A percentile compares a stretch with the other conserved stretches of the same genome.
Evolutionary conservation across 2,113 vertebrate genomes (phyloP).

Genomic region (Cavia porcellus): DNA sequence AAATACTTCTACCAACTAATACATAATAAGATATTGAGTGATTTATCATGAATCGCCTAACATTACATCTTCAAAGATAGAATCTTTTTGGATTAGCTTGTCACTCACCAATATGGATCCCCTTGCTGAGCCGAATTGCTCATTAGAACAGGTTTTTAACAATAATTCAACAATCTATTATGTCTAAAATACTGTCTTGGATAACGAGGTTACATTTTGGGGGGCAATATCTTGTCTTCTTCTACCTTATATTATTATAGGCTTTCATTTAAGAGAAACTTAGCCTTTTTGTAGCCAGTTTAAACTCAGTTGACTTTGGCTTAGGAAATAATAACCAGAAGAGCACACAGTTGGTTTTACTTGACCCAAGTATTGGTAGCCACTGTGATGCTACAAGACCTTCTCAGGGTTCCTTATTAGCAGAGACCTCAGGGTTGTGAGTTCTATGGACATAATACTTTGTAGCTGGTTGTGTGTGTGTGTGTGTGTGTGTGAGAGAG

Average conservation of each 20-base stretch:
- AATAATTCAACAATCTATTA: neutral
- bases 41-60: neutral
- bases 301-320: neutral
- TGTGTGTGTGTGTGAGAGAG: no score
- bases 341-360: neutral
- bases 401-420: neutral
- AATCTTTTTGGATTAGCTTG: neutral
- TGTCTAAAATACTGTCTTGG: neutral
- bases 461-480: neutral
- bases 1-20: neutral
- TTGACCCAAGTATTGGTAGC: neutral
- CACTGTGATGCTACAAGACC: neutral
- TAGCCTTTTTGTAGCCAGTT: neutral
- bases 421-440: slow-evolving; percentile 11
- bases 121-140: neutral
- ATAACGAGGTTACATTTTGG: neutral
- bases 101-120: neutral
- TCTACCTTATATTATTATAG: neutral
- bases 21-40: neutral
- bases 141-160: neutral
- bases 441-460: neutral
- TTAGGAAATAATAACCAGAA: neutral
- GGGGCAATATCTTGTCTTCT: neutral
- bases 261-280: slow-evolving; percentile 15
- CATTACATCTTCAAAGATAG: neutral